Evolutionary conservation across 2,888 invertebrate genomes (phyloP).

Genomic region (Bruchidius siliquastri): DNA sequence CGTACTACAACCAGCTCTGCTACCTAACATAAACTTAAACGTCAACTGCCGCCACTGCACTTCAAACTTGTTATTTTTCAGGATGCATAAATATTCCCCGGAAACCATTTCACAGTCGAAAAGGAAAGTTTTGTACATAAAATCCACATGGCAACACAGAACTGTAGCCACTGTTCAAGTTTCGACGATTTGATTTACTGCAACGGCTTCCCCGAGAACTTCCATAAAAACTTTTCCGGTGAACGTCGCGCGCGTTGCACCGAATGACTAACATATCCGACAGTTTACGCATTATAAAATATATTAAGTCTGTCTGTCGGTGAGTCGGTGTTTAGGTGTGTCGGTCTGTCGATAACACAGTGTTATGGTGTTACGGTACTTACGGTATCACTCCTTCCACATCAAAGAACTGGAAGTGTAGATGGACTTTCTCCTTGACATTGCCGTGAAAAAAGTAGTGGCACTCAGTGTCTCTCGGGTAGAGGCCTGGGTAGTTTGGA

Average conservation of each 20-base stretch:
- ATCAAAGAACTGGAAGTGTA: slow-evolving; percentile 87
- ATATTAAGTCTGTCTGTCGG: not conserved
- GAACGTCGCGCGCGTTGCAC: not conserved
- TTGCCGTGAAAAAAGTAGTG: slow-evolving; percentile 87
- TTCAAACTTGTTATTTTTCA: too few species aligned
- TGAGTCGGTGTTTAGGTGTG: too few species aligned
- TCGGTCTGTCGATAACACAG: too few species aligned
- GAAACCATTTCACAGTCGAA: not conserved
- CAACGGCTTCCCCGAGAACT: not conserved
- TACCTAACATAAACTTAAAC: too few species aligned
- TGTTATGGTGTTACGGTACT: too few species aligned
- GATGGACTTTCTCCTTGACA: slow-evolving; percentile 70
- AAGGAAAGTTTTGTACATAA: not conserved
- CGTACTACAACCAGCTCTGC: too few species aligned
- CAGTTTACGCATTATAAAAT: not conserved
- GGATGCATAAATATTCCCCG: too few species aligned
- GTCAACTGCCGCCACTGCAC: too few species aligned
- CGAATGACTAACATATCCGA: not conserved
- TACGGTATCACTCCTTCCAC: slow-evolving; percentile 93
- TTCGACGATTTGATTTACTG: not conserved
- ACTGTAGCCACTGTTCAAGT: not conserved
- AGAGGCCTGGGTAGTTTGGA: slow-evolving; percentile 87
- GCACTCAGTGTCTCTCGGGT: slow-evolving; percentile 85
- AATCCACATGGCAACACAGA: not conserved
- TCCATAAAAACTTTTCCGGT: not conserved